Base-by-base conservation (phyloP, 2,888 invertebrate genomes). In the Bombylius major region DNA sequence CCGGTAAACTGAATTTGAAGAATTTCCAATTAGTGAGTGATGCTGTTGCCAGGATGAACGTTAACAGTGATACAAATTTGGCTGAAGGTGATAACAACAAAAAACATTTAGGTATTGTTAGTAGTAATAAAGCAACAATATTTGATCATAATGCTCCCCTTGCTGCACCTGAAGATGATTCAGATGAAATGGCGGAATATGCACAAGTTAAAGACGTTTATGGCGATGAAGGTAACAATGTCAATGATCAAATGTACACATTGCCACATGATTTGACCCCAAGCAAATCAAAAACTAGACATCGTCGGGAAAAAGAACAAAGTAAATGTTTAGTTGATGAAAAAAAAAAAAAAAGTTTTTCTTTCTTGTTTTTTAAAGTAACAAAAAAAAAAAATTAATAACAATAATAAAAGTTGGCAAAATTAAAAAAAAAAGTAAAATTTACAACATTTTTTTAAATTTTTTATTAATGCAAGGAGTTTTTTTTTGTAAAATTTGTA, bases 21-120 rank as follows among this genome's bases (percentile, higher is more conserved):
- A 90, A 91, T 71, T 93, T 87, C 72, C 86, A 88, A 51, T 83
- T 90, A 74, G 90, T 93, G 58, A 89, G 89, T 65, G 90, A 92
- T 69, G 91, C 89, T 6, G 82, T 93, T 63, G 79, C 81, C 74
- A 76, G 82, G 76, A 76, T 82, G 83, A 81, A 85, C 78, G 80
- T 83, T 77, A 76, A 74, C 64, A 73, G 75, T 63, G 76, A 75
- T 67, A 76, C 76, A 64, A 71, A 72, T 65, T 63, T 66, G 57
- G 64, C 65, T 60, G 63, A 63, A 65, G 72, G 67, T 55, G 75
- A 73, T 61, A 70, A 71, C 51, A 57, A 56, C 47, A 57, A 57
- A 57, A 50, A 31, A 42, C 9, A 39, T 48, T 47, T 50, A 51
- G 47, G 44, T 55, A 59, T 60, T 55, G 58, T 57, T 61, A 54